Percentiles rank a stretch among this genome's conserved stretches.
Conservation (phyloP, 1,140 invertebrate genomes). For the Eupristina koningsbergeri region DNA sequence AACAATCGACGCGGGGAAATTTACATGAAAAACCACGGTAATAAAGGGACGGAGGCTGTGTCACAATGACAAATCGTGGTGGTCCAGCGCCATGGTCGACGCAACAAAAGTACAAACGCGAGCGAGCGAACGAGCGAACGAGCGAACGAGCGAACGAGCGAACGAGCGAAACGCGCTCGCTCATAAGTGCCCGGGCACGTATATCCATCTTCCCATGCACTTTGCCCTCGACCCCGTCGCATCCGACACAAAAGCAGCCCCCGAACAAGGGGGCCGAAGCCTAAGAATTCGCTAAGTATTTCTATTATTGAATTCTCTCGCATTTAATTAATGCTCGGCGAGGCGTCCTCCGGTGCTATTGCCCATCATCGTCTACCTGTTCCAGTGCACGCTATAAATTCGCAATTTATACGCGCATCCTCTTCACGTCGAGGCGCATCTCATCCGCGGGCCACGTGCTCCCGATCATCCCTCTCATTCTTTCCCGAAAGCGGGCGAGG, state of each 20-base stretch:
- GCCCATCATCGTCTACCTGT: conserved; percentile 29
- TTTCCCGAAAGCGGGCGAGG: not conserved
- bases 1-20: conserved; percentile 31
- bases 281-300: conserved; percentile 51
- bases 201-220: conserved; percentile 28
- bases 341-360: not conserved
- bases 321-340: conserved; percentile 51
- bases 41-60: not conserved
- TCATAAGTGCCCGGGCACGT: conserved; percentile 42
- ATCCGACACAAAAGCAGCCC: not conserved
- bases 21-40: conserved; percentile 47
- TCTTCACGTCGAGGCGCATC: not conserved
- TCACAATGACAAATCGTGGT: not conserved
- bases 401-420: conserved; percentile 5
- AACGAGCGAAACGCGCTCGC: conserved; percentile 24
- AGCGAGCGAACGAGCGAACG: not conserved
- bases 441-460: conserved; percentile 6
- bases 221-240: conserved; percentile 8
- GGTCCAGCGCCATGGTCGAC: not conserved
- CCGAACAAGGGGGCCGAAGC: not conserved
- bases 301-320: conserved; percentile 53
- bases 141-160: not conserved
- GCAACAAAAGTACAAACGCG: not conserved
- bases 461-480: not conserved
- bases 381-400: conserved; percentile 28